Evolutionary conservation across 2,797 vertebrate species (phyloP).

Genomic region (Todus mexicanus): DNA sequence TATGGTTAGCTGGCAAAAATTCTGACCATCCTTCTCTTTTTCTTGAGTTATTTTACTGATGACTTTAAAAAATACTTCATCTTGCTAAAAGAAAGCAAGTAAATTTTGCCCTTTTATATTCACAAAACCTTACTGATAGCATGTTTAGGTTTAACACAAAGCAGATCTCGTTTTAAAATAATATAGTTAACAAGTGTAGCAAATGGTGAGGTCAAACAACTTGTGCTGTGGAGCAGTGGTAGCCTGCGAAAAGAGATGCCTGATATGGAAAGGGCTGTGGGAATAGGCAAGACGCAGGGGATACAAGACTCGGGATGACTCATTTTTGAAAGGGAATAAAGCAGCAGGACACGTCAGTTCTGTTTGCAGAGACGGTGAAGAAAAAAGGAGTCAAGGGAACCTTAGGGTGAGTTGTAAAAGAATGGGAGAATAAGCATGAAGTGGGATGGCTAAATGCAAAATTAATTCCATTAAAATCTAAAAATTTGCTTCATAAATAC

Average conservation of each 20-base stretch:
- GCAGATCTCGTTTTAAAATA: neutral
- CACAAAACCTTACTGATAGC: neutral
- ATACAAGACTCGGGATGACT: neutral
- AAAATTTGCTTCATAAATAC: neutral
- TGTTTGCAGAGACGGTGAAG: neutral
- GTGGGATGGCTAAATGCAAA: neutral
- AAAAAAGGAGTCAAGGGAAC: neutral
- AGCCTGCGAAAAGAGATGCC: neutral
- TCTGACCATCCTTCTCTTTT: neutral
- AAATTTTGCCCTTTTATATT: neutral
- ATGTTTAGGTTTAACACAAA: neutral
- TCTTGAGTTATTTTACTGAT: neutral
- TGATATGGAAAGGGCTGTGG: neutral
- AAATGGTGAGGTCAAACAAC: neutral
- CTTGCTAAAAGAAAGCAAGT: neutral
- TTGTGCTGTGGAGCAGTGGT: neutral
- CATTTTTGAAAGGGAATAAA: neutral
- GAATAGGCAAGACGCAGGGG: neutral
- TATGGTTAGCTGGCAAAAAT: neutral
- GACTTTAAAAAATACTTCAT: neutral
- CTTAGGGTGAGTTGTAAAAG: neutral
- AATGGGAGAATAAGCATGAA: neutral
- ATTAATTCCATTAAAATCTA: neutral
- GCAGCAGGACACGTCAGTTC: neutral
- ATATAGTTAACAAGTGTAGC: neutral